A percentile compares a stretch with the other conserved stretches of the same genome.
phyloP scores from a whole-genome alignment of 2,113 vertebrate species.

The Eudyptes chrysolophus region DNA sequence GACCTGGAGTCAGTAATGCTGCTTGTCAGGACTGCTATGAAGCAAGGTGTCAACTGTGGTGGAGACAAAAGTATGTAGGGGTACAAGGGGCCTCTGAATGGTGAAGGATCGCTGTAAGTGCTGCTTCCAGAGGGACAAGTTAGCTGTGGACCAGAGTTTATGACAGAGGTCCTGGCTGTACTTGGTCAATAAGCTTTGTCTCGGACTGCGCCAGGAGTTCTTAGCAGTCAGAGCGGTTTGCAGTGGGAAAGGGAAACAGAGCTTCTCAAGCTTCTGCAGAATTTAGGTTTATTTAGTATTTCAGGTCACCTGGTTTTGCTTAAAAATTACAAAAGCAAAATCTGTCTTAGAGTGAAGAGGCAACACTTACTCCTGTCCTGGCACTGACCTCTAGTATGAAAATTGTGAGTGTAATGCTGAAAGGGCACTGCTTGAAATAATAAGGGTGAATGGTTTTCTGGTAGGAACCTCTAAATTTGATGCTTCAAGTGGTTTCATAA shows the following conservation, averaged over 20 bases:
- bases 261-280: neutral
- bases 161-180: neutral
- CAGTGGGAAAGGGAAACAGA: neutral
- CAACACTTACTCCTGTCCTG: neutral
- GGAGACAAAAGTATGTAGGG: neutral
- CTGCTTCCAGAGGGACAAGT: neutral
- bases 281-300: neutral
- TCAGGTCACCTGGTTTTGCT: neutral
- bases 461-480: neutral
- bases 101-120: neutral
- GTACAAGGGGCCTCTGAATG: neutral
- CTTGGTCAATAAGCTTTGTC: neutral
- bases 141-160: neutral
- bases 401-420: neutral
- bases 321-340: neutral
- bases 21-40: neutral
- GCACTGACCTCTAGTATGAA: neutral
- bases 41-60: neutral
- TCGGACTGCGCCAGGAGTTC: neutral
- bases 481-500: neutral
- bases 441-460: neutral
- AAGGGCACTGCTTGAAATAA: neutral
- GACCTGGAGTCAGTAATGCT: neutral
- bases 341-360: neutral
- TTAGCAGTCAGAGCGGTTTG: neutral